Evolutionary conservation across 2,797 vertebrate genomes (phyloP).

Genomic region (Melanitta fusca): DNA sequence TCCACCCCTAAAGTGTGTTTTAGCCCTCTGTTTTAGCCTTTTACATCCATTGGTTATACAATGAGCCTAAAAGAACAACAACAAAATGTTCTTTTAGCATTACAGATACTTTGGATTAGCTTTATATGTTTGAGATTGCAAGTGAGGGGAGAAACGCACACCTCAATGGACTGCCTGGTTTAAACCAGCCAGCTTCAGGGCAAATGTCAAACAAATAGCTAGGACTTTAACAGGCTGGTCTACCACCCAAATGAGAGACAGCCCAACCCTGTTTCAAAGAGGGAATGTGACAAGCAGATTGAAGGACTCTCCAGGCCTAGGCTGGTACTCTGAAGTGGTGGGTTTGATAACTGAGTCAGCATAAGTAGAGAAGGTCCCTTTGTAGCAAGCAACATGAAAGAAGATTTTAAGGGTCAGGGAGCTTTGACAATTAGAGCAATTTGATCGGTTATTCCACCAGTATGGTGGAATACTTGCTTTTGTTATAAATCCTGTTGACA

Average conservation of each 20-base stretch:
- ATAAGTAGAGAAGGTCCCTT: background rate
- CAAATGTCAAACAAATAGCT: background rate
- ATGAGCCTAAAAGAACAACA: background rate
- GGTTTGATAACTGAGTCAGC: background rate
- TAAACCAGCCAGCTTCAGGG: background rate
- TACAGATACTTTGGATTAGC: background rate
- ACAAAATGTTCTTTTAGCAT: background rate
- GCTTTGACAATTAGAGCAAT: background rate
- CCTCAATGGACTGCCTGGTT: background rate
- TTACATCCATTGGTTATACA: too few species aligned
- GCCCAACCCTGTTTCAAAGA: fast-evolving
- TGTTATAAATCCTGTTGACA: background rate
- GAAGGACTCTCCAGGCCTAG: background rate
- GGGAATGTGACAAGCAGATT: fast-evolving
- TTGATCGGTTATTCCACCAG: background rate
- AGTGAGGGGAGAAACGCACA: background rate
- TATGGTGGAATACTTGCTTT: background rate
- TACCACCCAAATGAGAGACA: background rate
- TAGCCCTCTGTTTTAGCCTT: too few species aligned
- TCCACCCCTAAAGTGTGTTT: background rate
- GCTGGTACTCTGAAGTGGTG: background rate
- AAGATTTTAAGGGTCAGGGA: background rate
- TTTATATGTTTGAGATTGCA: background rate
- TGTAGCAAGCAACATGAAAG: background rate
- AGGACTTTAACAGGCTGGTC: background rate